Conservation (phyloP, 2,888 invertebrate genomes). For the Zhuqinia jingwanae region DNA sequence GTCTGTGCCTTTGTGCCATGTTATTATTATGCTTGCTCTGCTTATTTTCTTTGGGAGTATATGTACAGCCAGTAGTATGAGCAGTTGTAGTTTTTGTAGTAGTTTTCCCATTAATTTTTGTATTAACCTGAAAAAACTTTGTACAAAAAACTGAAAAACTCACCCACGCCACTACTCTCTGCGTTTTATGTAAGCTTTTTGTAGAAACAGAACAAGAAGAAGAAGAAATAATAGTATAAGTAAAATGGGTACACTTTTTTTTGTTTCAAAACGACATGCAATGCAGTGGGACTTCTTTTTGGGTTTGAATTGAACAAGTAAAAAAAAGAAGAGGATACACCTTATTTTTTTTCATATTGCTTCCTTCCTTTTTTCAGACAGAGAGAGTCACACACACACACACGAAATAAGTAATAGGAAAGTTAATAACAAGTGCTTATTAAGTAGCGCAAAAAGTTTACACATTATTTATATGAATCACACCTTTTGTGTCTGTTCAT, state of each 20-base stretch:
- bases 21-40: background rate
- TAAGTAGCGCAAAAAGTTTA: background rate
- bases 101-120: constrained; percentile 55
- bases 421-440: too few species aligned
- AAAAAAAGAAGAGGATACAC: constrained; percentile 3
- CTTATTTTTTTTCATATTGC: constrained; percentile 18
- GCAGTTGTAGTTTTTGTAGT: background rate
- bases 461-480: background rate
- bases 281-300: background rate
- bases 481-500: background rate
- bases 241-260: background rate
- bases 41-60: background rate
- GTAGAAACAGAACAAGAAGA: background rate
- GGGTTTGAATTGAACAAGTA: too few species aligned
- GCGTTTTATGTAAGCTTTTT: background rate
- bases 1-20: too few species aligned
- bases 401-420: background rate
- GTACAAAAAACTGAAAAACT: background rate
- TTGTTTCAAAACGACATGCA: background rate
- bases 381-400: too few species aligned
- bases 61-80: background rate
- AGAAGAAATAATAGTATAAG: background rate
- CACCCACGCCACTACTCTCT: background rate
- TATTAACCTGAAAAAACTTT: constrained; percentile 34
- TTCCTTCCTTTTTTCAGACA: constrained; percentile 51